phyloP scores from a whole-genome alignment of 2,113 vertebrate genomes.

The Aix galericulata region DNA sequence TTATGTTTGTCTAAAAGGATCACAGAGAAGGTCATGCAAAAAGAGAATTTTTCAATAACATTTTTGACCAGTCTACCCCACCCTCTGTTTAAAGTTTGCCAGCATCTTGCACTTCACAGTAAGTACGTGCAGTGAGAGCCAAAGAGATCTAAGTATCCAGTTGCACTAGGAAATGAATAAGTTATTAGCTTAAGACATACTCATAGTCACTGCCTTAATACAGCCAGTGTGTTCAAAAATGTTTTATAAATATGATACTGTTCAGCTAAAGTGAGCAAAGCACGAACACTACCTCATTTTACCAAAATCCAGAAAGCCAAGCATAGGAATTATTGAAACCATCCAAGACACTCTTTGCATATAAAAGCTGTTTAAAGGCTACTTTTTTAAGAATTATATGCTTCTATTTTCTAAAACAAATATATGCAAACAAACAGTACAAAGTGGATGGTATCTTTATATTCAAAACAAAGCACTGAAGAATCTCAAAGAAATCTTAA shows the following conservation, averaged over 20 bases:
- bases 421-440: not conserved
- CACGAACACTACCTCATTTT: not conserved
- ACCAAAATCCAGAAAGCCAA: not conserved
- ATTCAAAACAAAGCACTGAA: not conserved
- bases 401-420: no score
- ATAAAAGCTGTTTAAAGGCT: not conserved
- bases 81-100: not conserved
- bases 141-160: not conserved
- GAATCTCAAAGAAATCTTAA: not conserved
- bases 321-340: not conserved
- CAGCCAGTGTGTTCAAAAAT: not conserved
- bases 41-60: not conserved
- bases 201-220: not conserved
- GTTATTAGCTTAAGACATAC: not conserved
- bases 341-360: not conserved
- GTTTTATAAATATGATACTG: not conserved
- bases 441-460: not conserved
- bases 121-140: not conserved
- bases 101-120: not conserved
- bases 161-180: not conserved
- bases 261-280: not conserved
- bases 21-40: not conserved
- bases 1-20: not conserved
- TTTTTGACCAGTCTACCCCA: not conserved
- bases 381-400: not conserved